Evolutionary conservation across 2,797 vertebrate genomes (phyloP), one percentile per base, ranked within the genome.

Genomic region (Cyclopterus lumpus): DNA sequence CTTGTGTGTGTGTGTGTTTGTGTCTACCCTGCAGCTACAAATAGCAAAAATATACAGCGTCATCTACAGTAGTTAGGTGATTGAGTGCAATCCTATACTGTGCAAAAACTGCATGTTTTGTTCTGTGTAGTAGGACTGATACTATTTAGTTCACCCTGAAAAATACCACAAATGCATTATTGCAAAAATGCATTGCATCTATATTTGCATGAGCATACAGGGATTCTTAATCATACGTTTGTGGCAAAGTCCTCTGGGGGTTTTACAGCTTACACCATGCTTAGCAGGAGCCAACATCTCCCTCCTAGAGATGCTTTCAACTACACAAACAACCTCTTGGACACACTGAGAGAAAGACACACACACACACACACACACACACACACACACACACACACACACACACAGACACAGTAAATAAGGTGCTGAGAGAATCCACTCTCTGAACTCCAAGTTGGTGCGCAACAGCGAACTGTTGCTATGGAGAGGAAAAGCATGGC

Each of bases 401-500:
- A 75, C 46, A 38, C 40, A 72, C 69, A 58, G 36, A 26, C 15
- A 42, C 64, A 54, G 32, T 69, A 79, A 86, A 91, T 71, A 89
- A 32, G 58, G 61, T 71, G 69, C 73, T 70, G 71, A 86, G 79
- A 89, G 72, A 90, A 88, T 84, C 69, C 76, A 85, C 77, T 89
- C 77, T 79, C 81, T 90, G 82, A 87, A 76, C 68, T 83, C 71
- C 57, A 55, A 90, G 83, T 79, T 79, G 57, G 83, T 51, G 75
- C 85, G 90, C 78, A 70, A 83, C 67, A 65, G 61, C 53, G 63
- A 83, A 71, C 88, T 86, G 91, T 91, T 92, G 90, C 90, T 90
- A 93, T 92, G 92, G 92, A 86, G 89, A 91, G 80, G 83, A 80
- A 88, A 88, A 88, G 67, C 77, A 83, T 61, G 61, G 85, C 75